phyloP scores from a whole-genome alignment of 2,888 invertebrate genomes.

The Drosophila borborema region DNA sequence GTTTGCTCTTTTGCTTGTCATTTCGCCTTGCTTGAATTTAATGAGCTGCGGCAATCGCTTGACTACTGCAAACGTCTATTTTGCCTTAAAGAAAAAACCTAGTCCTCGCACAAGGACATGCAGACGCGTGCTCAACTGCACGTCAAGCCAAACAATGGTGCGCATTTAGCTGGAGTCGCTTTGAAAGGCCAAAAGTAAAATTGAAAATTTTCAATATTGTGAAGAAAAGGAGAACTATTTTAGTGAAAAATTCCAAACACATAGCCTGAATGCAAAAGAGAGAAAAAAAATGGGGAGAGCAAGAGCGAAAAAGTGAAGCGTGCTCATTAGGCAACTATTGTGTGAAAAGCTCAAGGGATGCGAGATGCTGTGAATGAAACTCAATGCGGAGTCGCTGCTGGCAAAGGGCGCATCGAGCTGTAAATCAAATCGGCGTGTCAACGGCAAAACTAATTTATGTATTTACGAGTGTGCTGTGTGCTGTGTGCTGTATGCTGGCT shows the following conservation, averaged over 20 bases:
- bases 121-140: conserved; percentile 1
- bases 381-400: conserved; percentile 36
- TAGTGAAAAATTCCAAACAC: conserved; percentile 35
- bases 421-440: conserved; percentile 68
- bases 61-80: conserved; percentile 3
- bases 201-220: conserved; percentile 47
- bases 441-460: conserved; percentile 70
- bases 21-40: conserved; percentile 54
- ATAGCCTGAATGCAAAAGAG: conserved; percentile 18
- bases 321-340: conserved; percentile 65
- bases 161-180: conserved; percentile 19
- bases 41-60: conserved; percentile 68
- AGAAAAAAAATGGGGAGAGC: neutral
- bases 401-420: conserved; percentile 12
- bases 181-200: conserved; percentile 9
- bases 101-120: neutral
- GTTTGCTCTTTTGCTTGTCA: conserved; percentile 55
- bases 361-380: conserved; percentile 7
- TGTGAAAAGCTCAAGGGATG: conserved; percentile 27
- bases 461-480: conserved; percentile 57
- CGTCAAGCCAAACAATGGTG: conserved; percentile 16
- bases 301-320: conserved; percentile 1
- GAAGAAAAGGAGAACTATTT: conserved; percentile 12
- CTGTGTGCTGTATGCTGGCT: conserved; percentile 23
- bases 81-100: neutral